phyloP scores from a whole-genome alignment of 2,797 vertebrate species.

The Nasua narica region DNA sequence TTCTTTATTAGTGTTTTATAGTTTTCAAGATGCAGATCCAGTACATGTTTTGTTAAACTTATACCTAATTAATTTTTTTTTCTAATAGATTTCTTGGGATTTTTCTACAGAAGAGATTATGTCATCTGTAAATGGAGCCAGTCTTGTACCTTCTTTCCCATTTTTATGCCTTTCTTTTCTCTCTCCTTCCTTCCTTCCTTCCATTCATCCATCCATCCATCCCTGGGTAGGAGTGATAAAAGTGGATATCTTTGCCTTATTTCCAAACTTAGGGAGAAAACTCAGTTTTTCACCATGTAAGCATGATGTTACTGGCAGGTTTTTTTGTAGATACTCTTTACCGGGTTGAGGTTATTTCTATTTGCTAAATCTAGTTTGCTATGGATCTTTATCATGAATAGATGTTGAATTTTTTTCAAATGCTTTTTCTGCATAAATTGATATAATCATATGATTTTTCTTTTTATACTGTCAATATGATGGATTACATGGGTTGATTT shows the following conservation, averaged over 20 bases:
- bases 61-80: neutral
- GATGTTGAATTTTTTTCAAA: neutral
- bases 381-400: neutral
- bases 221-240: neutral
- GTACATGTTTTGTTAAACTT: neutral
- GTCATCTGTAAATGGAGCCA: neutral
- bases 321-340: neutral
- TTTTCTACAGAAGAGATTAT: neutral
- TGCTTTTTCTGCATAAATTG: neutral
- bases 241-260: neutral
- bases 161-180: neutral
- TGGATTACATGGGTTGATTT: neutral
- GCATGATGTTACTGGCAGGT: neutral
- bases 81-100: neutral
- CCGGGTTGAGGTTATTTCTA: neutral
- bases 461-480: neutral
- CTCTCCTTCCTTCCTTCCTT: neutral
- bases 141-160: neutral
- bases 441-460: neutral
- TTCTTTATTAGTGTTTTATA: neutral
- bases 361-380: neutral
- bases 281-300: neutral
- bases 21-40: neutral
- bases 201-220: too few relatives aligned
- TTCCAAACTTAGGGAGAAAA: neutral